Percentiles rank a stretch among this genome's conserved stretches.
Evolutionary conservation across 2,797 vertebrate genomes (phyloP).

Genomic region (Pangasius krempfi): DNA sequence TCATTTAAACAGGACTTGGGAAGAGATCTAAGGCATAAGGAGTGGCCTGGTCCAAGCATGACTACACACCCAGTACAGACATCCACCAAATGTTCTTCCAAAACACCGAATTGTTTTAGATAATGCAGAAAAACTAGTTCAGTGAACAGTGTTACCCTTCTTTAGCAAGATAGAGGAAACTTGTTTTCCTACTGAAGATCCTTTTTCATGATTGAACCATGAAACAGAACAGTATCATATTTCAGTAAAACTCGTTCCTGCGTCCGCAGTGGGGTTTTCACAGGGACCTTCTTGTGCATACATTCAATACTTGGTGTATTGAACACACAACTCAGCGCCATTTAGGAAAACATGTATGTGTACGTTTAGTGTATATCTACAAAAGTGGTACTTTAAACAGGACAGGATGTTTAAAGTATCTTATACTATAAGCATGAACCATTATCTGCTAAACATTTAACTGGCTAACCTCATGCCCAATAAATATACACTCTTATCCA

Average conservation of each 20-base stretch:
- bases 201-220: not conserved
- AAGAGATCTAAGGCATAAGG: not conserved
- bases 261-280: not conserved
- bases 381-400: not conserved
- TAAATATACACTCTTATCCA: not conserved
- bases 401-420: not conserved
- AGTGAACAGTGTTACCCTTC: not conserved
- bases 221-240: not conserved
- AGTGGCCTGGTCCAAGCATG: constrained; percentile 3
- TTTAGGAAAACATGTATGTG: not conserved
- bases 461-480: not conserved
- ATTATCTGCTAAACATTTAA: not conserved
- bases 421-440: not conserved
- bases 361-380: not conserved
- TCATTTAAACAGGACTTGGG: constrained; percentile 6
- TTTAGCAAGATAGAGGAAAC: constrained; percentile 7
- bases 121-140: constrained; percentile 1
- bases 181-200: constrained; percentile 11
- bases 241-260: not conserved
- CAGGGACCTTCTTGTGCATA: not conserved
- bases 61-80: not conserved
- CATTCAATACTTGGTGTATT: not conserved
- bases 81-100: not conserved
- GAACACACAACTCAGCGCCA: not conserved
- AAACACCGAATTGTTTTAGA: not conserved